Conservation (phyloP, 2,888 invertebrate genomes). For the Thera obeliscata region DNA sequence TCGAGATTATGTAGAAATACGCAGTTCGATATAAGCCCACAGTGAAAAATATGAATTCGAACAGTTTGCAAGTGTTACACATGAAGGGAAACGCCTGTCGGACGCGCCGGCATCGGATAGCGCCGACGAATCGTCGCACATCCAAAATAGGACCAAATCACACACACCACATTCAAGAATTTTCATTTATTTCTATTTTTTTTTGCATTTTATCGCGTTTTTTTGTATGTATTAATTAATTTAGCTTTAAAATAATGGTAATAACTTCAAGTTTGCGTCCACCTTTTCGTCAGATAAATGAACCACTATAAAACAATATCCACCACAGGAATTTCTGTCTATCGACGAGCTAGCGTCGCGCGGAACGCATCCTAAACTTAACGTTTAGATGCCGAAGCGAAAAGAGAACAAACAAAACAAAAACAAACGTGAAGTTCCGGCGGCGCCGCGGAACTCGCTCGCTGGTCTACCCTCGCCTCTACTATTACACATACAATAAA, state of each 20-base stretch:
- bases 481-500: constrained; percentile 51
- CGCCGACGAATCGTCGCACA: constrained; percentile 44
- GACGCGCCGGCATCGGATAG: constrained; percentile 37
- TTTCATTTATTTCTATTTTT: constrained; percentile 83
- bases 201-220: constrained; percentile 66
- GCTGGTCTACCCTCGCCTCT: constrained; percentile 35
- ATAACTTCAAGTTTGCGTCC: constrained; percentile 80
- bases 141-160: constrained; percentile 72
- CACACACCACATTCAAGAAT: constrained; percentile 81
- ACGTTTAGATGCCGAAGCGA: constrained; percentile 72
- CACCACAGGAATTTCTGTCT: constrained; percentile 64
- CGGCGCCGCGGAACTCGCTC: constrained; percentile 52
- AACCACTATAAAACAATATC: constrained; percentile 66
- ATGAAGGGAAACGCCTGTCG: constrained; percentile 56
- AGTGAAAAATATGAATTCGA: constrained; percentile 54
- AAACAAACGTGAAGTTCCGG: constrained; percentile 76
- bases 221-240: constrained; percentile 76
- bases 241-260: constrained; percentile 84
- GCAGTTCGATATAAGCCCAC: constrained; percentile 23
- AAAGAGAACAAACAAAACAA: constrained; percentile 81
- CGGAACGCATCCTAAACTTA: constrained; percentile 65
- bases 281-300: constrained; percentile 69
- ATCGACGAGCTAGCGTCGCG: constrained; percentile 62
- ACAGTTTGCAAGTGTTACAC: constrained; percentile 78
- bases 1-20: constrained; percentile 15